Evolutionary conservation across 2,113 vertebrate species (phyloP), one percentile per base, ranked within the genome.

Genomic region (Scopus umbretta): DNA sequence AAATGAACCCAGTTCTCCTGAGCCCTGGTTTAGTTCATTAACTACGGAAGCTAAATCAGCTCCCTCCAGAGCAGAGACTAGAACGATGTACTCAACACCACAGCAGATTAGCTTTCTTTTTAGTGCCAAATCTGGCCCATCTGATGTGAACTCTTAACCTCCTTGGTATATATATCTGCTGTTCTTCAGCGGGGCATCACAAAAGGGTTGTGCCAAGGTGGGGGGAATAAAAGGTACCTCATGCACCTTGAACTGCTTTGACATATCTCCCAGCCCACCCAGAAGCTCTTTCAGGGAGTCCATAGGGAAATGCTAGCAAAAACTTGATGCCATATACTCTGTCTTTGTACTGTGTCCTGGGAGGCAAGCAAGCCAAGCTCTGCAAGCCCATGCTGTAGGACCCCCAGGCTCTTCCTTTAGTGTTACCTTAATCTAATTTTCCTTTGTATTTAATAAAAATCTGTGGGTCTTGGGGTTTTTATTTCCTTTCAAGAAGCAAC

Each of bases 401-500:
- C 40, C 27, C 66, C 34, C n/a, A 56, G 75, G 45, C 30, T 94
- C 36, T 94, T 94, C 61, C 36, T 96, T 96, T 80, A 62, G 29
- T 76, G 34, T 66, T 79, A 11, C 78, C 84, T 92, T 97, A 92
- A 91, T 96, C n/a, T 94, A 89, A 92, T 93, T 96, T 95, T 76
- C 79, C 92, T 93, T 97, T 96, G 72, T 96, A 83, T 97, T 96
- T 97, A 97, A 93, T 93, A 95, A 95, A 97, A 97, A 70, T 74
- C 75, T 93, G 30, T 92, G 88, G 91, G 87, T 92, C 87, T 92
- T 94, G 66, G 58, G 11, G 26, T 92, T 97, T 97, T 94, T 96
- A 95, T 97, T 95, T 96, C 90, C 89, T 98, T 98, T 98, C 92
- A 98, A 97, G 97, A 97, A 97, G 97, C 96, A 97, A 96, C 93